Evolutionary conservation across 1,140 invertebrate species (phyloP).

Genomic region (Drosophila mojavensis): DNA sequence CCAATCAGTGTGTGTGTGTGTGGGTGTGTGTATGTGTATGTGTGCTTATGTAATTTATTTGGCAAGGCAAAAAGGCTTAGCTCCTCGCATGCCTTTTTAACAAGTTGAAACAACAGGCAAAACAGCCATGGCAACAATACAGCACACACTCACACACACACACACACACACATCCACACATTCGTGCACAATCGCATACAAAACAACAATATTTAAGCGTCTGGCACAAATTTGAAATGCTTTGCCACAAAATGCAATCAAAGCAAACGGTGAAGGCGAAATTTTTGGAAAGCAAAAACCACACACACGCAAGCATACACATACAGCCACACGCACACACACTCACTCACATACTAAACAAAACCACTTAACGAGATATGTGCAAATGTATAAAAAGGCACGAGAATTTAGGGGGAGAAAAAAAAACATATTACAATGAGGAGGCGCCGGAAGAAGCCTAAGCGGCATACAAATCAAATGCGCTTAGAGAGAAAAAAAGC

Average conservation of each 20-base stretch:
- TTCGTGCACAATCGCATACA: conserved; percentile 1
- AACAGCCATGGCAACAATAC: conserved; percentile 48
- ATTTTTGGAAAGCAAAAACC: conserved; percentile 42
- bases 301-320: conserved; percentile 19
- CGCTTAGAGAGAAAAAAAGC: conserved; percentile 67
- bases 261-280: conserved; percentile 61
- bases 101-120: conserved; percentile 65
- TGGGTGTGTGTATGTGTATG: neutral
- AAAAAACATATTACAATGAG: conserved; percentile 12
- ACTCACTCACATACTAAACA: conserved; percentile 25
- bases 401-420: too few species aligned
- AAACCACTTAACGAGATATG: conserved; percentile 80
- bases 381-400: conserved; percentile 59
- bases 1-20: too few species aligned
- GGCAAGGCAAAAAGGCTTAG: conserved; percentile 37
- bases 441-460: conserved; percentile 38
- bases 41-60: conserved; percentile 70
- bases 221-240: conserved; percentile 58
- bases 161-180: neutral
- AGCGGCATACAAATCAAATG: conserved; percentile 78
- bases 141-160: neutral
- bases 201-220: conserved; percentile 17
- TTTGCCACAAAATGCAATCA: conserved; percentile 78
- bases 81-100: conserved; percentile 65
- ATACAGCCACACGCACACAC: conserved; percentile 13